These are phyloP conservation scores for Pyrocephalus nanus DNA, from an alignment of 2,797 vertebrate genomes.

Conservation along the genomic window DNA sequence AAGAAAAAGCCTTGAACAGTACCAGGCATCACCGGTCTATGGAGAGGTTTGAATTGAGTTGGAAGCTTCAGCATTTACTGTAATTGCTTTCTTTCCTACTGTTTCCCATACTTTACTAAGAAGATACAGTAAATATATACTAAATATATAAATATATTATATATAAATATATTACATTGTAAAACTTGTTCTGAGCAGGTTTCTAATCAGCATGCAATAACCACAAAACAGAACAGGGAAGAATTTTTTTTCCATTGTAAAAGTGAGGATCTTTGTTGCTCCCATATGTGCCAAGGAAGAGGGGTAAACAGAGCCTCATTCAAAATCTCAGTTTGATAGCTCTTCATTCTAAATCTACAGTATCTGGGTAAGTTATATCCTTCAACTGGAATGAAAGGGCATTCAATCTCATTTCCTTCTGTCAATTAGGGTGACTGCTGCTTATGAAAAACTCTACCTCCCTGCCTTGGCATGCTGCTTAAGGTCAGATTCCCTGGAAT, in stretches of 20 bases:
- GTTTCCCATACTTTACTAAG: not conserved
- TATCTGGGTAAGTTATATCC: not conserved
- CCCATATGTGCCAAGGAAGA: not conserved
- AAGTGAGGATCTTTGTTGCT: not conserved
- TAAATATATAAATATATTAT: too few species aligned
- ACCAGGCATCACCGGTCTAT: not conserved
- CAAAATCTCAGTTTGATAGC: not conserved
- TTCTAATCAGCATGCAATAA: not conserved
- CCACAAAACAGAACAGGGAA: not conserved
- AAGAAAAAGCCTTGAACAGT: not conserved
- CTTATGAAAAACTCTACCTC: not conserved
- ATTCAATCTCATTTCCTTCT: not conserved
- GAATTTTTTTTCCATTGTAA: not conserved
- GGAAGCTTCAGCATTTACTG: not conserved
- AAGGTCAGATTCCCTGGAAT: not conserved
- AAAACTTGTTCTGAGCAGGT: not conserved
- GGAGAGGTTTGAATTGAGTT: not conserved
- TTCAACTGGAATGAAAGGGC: not conserved
- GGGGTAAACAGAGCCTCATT: not conserved
- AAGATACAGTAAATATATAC: not conserved
- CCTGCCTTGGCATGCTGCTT: not conserved
- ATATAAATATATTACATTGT: not conserved
- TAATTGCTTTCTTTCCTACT: not conserved
- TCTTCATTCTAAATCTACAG: constrained; percentile 15
- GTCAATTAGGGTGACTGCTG: not conserved